Conservation (phyloP, 2,888 invertebrate species). For the Anoncus sp. region DNA sequence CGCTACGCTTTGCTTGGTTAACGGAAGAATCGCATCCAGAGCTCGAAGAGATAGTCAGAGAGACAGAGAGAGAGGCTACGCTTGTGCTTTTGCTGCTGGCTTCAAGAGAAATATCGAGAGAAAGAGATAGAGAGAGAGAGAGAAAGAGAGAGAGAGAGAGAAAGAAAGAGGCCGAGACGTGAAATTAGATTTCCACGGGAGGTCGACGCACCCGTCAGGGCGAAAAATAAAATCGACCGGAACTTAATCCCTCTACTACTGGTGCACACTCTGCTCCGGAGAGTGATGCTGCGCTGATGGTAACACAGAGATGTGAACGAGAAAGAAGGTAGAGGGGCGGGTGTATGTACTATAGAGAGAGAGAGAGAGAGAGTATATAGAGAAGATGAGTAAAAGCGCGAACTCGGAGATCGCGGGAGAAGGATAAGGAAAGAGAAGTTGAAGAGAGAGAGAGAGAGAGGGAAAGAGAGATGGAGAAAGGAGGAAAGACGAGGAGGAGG, state of each 20-base stretch:
- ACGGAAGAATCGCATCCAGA: conserved; percentile 19
- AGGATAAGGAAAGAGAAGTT: conserved; percentile 31
- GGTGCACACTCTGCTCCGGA: conserved; percentile 37
- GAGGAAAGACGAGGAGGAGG: conserved; percentile 32
- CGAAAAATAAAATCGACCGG: conserved; percentile 69
- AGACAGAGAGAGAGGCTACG: conserved; percentile 25
- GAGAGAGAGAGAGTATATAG: conserved; percentile 49
- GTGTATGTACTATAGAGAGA: conserved; percentile 24
- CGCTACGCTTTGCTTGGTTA: conserved; percentile 2
- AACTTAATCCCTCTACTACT: conserved; percentile 70
- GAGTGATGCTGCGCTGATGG: conserved; percentile 26
- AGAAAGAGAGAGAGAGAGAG: conserved; percentile 49
- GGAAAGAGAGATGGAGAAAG: conserved; percentile 38
- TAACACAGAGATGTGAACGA: conserved; percentile 43
- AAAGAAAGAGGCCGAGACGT: conserved; percentile 64
- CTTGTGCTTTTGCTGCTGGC: conserved; percentile 38
- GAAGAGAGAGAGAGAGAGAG: conserved; percentile 34
- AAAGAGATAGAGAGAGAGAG: conserved; percentile 39
- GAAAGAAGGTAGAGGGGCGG: conserved; percentile 23
- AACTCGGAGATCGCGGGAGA: conserved; percentile 38
- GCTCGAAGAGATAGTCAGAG: background rate
- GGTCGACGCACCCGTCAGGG: conserved; percentile 65
- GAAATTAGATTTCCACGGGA: conserved; percentile 71
- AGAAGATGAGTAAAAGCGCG: conserved; percentile 59
- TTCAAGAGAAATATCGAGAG: conserved; percentile 34